Conservation (phyloP, 2,797 vertebrate species). For the Scarus forsteni region DNA sequence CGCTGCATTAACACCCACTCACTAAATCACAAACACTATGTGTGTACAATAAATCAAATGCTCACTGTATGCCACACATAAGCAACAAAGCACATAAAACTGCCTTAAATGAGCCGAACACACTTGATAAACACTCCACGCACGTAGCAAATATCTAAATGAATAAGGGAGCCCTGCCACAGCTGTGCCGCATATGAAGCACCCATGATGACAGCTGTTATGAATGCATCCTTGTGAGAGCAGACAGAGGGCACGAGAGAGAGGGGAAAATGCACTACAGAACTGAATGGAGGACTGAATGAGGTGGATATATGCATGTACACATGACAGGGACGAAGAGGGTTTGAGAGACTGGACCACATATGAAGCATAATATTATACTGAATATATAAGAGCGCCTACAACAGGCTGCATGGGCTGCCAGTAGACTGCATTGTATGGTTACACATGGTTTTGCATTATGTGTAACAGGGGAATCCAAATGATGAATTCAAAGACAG, state of each 20-base stretch:
- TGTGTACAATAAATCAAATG: conserved; percentile 1
- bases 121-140: conserved; percentile 17
- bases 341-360: not conserved
- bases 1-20: conserved; percentile 3
- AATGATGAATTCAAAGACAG: not conserved
- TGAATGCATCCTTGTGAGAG: conserved; percentile 1
- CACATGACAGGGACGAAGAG: not conserved
- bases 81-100: not conserved
- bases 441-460: too few species aligned
- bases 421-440: too few species aligned
- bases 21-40: not conserved
- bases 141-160: conserved; percentile 1
- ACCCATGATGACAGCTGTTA: conserved; percentile 20
- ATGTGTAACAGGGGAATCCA: not conserved
- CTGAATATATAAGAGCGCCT: not conserved
- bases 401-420: not conserved
- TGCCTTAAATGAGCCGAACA: not conserved
- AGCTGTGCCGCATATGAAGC: conserved; percentile 19
- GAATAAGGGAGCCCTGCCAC: conserved; percentile 3
- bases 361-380: not conserved
- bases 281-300: not conserved
- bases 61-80: not conserved
- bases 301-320: not conserved
- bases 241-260: not conserved
- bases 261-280: not conserved